These are phyloP conservation scores for Drosophila chauvacae DNA, from an alignment of 1,140 invertebrate species.

Conservation along the genomic window DNA sequence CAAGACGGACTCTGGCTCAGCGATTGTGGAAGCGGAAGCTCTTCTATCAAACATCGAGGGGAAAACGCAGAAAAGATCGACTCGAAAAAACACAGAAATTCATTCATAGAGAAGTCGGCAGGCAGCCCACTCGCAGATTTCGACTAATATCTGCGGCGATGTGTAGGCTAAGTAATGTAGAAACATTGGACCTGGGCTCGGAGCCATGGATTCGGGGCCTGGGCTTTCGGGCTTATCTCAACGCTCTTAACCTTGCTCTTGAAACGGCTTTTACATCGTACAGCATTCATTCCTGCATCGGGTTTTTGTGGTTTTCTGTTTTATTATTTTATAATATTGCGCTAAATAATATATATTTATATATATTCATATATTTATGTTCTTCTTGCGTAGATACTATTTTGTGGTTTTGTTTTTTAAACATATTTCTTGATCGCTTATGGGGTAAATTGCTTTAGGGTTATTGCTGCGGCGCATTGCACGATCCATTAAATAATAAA, in stretches of 20 bases:
- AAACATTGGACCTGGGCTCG: conserved; percentile 11
- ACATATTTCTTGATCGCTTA: conserved; percentile 61
- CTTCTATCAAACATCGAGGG: conserved; percentile 55
- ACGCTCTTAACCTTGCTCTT: conserved; percentile 78
- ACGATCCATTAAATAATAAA: conserved; percentile 66
- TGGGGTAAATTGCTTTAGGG: conserved; percentile 35
- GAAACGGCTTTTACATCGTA: conserved; percentile 47
- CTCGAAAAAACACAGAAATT: conserved; percentile 46
- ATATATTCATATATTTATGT: conserved; percentile 49
- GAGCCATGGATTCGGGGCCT: not conserved
- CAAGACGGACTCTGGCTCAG: conserved; percentile 42
- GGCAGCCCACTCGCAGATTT: conserved; percentile 51
- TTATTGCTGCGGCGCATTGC: conserved; percentile 56
- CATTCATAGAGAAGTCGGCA: conserved; percentile 47
- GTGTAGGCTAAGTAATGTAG: conserved; percentile 32
- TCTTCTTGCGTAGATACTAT: conserved; percentile 51
- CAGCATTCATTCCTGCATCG: conserved; percentile 10
- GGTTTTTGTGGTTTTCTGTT: conserved; percentile 12
- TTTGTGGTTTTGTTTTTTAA: conserved; percentile 55
- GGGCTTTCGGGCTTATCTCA: conserved; percentile 22
- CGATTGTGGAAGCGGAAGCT: conserved; percentile 69
- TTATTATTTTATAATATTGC: conserved; percentile 70
- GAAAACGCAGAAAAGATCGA: conserved; percentile 25
- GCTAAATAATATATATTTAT: conserved; percentile 70
- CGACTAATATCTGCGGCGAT: conserved; percentile 12